Base-by-base conservation (phyloP, 2,888 invertebrate species). In the Aethes cnicana region DNA sequence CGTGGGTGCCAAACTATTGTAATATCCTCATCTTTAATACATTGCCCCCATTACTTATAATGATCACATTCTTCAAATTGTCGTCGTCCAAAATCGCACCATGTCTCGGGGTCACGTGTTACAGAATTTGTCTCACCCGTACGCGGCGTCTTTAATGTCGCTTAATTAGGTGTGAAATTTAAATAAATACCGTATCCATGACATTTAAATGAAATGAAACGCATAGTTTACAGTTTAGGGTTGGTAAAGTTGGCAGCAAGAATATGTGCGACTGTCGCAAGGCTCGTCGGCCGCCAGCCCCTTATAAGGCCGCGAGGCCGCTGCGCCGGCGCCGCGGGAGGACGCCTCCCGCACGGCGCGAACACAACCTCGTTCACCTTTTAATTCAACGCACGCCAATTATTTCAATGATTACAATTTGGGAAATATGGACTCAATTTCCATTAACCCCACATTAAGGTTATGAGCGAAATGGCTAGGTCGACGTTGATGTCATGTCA, bases 241-340 rank as follows among this genome's bases (percentile, higher is more conserved):
- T 73, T 71, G 69, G 74, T 59, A 80, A 80, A 75, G 81, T 73
- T 71, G 69, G 74, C 59, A 68, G 72, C 79, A 79, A 74, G 80
- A 81, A 79, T 77, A 77, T 73, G 68, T 69, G 69, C 63, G 74
- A 74, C 69, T 73, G 70, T 68, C 61, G 74, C 66, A 68, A 72
- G 69, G 75, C 79, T 69, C 62, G 81, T 70, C 64, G 81, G 68
- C 83, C 84, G 77, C 69, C 78, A 74, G 65, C 57, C 64, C 87
- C 86, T 61, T 87, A 86, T 84, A 88, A 70, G 88, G 88, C 47
- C 58, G 58, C 60, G 86, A 84, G 85, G 83, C 78, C 82, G 72
- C 61, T 60, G 26, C 47, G 55, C 39, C 44, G 50, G 58, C 54
- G 57, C 33, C 53, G 53, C 53, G 57, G 59, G 57, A 65, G 66